Conservation (phyloP, 2,888 invertebrate genomes). For the Chirona hameri region DNA sequence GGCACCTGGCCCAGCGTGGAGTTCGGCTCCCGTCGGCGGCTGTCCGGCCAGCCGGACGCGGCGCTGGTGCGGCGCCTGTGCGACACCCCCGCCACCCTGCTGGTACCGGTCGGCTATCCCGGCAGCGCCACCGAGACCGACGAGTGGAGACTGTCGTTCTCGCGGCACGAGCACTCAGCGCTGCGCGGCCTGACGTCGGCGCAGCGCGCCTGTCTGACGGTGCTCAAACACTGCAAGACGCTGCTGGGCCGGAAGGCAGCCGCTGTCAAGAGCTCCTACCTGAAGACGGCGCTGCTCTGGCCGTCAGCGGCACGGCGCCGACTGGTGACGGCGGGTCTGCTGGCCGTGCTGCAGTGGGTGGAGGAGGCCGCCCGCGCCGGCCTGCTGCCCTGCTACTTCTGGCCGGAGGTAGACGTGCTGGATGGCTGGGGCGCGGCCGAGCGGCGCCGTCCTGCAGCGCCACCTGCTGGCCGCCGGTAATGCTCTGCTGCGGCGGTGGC, state of each 20-base stretch:
- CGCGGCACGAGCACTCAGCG: not conserved
- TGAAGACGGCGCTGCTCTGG: not conserved
- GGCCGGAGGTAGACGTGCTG: not conserved
- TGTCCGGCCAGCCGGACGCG: not conserved
- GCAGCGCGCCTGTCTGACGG: not conserved
- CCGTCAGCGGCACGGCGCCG: not conserved
- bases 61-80: not conserved
- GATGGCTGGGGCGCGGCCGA: not conserved
- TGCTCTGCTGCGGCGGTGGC: not conserved
- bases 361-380: not conserved
- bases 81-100: not conserved
- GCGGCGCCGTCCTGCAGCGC: not conserved
- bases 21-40: not conserved
- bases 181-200: not conserved
- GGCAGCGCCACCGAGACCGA: not conserved
- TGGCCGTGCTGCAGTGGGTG: not conserved
- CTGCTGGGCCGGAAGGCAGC: not conserved
- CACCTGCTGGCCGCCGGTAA: not conserved
- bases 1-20: not conserved
- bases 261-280: conserved; percentile 2
- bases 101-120: not conserved
- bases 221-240: not conserved
- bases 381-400: not conserved
- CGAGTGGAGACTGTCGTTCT: not conserved
- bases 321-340: not conserved